phyloP scores from a whole-genome alignment of 2,888 invertebrate genomes.

The Lathronympha strigana region DNA sequence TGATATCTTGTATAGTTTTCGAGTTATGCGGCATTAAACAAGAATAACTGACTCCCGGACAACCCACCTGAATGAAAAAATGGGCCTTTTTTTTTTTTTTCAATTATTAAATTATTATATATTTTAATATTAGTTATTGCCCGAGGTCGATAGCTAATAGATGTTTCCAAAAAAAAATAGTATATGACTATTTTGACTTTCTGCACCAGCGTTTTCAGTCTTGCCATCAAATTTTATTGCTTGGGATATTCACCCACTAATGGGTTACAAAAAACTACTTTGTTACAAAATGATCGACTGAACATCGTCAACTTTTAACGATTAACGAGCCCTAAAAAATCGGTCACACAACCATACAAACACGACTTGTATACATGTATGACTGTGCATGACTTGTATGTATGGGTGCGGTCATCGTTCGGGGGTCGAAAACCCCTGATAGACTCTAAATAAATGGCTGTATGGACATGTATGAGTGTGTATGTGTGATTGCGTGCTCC shows the following conservation, averaged over 20 bases:
- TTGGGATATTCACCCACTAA: neutral
- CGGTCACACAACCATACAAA: constrained; percentile 5
- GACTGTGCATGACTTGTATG: constrained; percentile 12
- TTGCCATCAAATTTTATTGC: too few species aligned
- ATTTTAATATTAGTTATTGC: too few species aligned
- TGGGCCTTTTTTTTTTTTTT: too few species aligned
- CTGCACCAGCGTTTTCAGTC: too few species aligned
- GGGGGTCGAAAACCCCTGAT: constrained; percentile 41
- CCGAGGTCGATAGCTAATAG: too few species aligned
- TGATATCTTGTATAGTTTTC: too few species aligned
- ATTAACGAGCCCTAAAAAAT: constrained; percentile 22
- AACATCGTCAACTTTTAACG: neutral
- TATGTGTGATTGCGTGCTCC: constrained; percentile 7
- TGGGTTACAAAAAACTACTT: neutral
- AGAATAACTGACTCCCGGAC: too few species aligned
- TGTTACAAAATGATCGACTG: neutral
- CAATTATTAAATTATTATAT: too few species aligned
- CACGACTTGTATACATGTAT: constrained; percentile 2
- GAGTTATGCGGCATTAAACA: too few species aligned
- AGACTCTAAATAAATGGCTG: constrained; percentile 32
- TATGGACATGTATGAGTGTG: constrained; percentile 7
- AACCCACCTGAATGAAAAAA: too few species aligned
- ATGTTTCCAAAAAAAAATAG: too few species aligned
- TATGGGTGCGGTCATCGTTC: constrained; percentile 40
- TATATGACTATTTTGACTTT: too few species aligned